Evolutionary conservation across 2,113 vertebrate species (phyloP).

Genomic region (Boleophthalmus pectinirostris): DNA sequence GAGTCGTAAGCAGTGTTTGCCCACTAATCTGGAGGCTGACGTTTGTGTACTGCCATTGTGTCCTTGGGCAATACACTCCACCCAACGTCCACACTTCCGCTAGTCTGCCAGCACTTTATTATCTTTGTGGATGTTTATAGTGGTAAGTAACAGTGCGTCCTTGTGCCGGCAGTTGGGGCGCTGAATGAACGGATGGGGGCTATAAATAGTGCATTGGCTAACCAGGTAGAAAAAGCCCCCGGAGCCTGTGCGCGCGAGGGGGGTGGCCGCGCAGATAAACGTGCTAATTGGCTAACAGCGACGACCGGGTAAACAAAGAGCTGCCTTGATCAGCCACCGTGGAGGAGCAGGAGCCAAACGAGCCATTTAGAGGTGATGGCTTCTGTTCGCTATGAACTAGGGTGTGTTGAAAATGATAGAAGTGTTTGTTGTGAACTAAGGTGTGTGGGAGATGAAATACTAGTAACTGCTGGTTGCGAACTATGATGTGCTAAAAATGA

Average conservation of each 20-base stretch:
- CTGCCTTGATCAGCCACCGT: conserved; percentile 57
- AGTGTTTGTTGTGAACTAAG: too few species aligned
- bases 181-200: conserved; percentile 20
- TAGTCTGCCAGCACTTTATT: too few species aligned
- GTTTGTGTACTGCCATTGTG: too few species aligned
- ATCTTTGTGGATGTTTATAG: conserved; percentile 16
- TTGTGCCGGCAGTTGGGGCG: conserved; percentile 12
- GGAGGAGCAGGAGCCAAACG: conserved; percentile 31
- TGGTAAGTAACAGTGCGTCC: neutral
- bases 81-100: too few species aligned
- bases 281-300: conserved; percentile 64
- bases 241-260: conserved; percentile 35
- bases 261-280: conserved; percentile 47
- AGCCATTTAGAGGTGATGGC: conserved; percentile 24
- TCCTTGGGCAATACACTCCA: too few species aligned
- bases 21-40: too few species aligned
- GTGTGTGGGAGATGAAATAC: too few species aligned
- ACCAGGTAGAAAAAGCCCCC: conserved; percentile 52
- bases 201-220: conserved; percentile 39
- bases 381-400: neutral
- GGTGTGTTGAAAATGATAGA: too few species aligned
- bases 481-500: too few species aligned
- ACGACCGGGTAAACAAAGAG: conserved; percentile 57
- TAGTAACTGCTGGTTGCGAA: too few species aligned
- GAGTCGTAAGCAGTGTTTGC: too few species aligned